phyloP scores from a whole-genome alignment of 2,888 invertebrate genomes.

The Amphipoea oculea region DNA sequence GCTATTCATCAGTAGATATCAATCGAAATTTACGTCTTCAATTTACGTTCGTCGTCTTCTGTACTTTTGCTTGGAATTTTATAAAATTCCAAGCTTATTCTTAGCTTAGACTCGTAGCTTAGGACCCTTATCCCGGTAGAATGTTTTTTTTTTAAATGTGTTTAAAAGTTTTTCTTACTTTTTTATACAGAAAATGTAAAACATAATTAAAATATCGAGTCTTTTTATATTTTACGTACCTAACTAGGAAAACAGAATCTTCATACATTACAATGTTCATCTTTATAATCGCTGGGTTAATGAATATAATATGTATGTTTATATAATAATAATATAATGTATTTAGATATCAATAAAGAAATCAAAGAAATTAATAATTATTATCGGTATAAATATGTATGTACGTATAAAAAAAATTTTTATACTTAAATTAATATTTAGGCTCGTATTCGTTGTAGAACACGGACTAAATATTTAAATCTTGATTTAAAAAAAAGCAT shows the following conservation, averaged over 20 bases:
- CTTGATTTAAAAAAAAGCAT: background rate
- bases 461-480: background rate
- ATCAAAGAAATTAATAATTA: background rate
- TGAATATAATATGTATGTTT: background rate
- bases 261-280: background rate
- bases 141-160: background rate
- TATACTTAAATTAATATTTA: background rate
- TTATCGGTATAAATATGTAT: background rate
- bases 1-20: background rate
- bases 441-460: conserved; percentile 33
- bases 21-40: too few relatives aligned
- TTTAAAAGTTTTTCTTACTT: background rate
- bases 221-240: background rate
- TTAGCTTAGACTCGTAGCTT: background rate
- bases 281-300: background rate
- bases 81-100: too few relatives aligned
- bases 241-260: background rate
- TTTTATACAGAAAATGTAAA: background rate
- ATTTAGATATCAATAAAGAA: background rate
- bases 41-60: too few relatives aligned
- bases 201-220: background rate
- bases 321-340: too few relatives aligned
- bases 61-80: too few relatives aligned
- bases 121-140: background rate
- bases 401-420: background rate